Evolutionary conservation across 2,113 vertebrate species (phyloP).

Genomic region (Rhinoptilus africanus): DNA sequence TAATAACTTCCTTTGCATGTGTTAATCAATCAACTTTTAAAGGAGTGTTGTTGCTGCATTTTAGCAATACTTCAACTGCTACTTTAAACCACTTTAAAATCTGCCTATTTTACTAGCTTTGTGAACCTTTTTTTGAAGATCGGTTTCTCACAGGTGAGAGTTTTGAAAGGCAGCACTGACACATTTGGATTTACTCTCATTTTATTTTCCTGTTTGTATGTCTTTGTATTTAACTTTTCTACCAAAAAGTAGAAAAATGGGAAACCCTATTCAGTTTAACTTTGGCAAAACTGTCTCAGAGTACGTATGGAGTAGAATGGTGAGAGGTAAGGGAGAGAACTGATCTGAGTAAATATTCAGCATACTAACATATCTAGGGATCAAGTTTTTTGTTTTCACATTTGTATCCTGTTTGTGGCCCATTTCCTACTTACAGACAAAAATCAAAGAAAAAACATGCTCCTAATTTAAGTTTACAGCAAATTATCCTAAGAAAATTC

Average conservation of each 20-base stretch:
- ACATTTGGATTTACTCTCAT: background rate
- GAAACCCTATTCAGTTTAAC: background rate
- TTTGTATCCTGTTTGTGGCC: background rate
- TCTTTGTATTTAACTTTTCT: background rate
- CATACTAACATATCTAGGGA: background rate
- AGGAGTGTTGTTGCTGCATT: background rate
- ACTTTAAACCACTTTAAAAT: background rate
- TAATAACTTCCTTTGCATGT: background rate
- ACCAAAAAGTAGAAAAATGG: background rate
- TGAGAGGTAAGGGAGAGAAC: background rate
- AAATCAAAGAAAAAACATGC: background rate
- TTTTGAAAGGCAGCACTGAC: background rate
- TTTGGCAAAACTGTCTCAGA: background rate
- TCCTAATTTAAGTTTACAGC: background rate
- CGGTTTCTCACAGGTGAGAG: background rate
- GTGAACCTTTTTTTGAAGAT: background rate
- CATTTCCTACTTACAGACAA: background rate
- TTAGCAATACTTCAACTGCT: background rate
- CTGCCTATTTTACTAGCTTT: background rate
- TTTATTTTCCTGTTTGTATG: background rate
- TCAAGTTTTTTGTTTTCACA: background rate
- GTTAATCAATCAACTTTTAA: background rate
- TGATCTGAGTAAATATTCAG: background rate
- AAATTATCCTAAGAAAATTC: background rate
- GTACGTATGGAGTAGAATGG: background rate